phyloP scores from a whole-genome alignment of 2,797 vertebrate genomes.

The Phrynocephalus vlangalii region DNA sequence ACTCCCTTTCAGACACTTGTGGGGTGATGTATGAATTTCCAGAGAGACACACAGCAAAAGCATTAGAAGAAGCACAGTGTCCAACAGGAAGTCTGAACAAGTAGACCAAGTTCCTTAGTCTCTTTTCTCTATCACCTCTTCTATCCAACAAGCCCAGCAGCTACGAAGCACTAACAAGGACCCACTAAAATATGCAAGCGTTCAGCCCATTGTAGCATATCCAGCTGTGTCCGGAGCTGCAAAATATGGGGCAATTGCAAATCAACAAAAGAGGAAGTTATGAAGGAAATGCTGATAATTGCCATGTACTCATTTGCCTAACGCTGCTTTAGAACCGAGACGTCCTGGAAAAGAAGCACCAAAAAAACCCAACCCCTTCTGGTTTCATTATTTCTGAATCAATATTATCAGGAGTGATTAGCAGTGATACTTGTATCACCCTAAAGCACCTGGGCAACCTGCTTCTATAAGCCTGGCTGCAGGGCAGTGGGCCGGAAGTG shows the following conservation, averaged over 20 bases:
- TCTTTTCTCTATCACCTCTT: no score
- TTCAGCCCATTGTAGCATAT: not conserved
- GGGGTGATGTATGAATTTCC: no score
- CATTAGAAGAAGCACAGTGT: rapidly evolving
- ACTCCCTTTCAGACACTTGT: no score
- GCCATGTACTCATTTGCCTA: not conserved
- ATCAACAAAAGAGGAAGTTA: not conserved
- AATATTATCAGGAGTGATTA: not conserved
- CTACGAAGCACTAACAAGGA: no score
- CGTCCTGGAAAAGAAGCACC: not conserved
- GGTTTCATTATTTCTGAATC: not conserved
- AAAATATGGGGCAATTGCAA: not conserved
- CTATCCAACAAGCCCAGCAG: no score
- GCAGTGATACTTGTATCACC: no score
- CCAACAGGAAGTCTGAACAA: not conserved
- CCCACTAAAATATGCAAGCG: not conserved
- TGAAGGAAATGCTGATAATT: not conserved
- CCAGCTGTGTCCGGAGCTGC: not conserved
- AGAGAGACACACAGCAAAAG: not conserved
- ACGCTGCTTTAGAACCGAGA: no score
- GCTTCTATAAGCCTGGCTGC: not conserved
- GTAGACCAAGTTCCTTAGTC: no score
- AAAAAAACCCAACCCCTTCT: no score
- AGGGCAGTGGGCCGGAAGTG: not conserved
- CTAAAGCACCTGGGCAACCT: not conserved